phyloP scores from a whole-genome alignment of 2,888 invertebrate species.

The Ferdinandea cuprea region DNA sequence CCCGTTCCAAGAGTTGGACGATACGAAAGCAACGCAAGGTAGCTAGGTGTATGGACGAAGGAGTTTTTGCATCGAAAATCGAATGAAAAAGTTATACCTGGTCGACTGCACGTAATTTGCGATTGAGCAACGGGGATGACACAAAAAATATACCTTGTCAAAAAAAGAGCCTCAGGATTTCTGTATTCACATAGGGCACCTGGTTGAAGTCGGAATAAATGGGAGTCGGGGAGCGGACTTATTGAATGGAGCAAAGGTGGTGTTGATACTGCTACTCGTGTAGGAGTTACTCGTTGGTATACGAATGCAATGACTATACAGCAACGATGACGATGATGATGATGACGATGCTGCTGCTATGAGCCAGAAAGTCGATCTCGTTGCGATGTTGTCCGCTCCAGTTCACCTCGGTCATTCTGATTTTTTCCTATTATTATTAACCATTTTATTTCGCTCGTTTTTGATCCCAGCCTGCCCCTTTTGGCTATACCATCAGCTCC shows the following conservation, averaged over 20 bases:
- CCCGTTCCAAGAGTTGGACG: constrained; percentile 34
- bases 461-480: not conserved
- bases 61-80: constrained; percentile 72
- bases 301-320: constrained; percentile 2
- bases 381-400: constrained; percentile 68
- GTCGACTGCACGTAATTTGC: constrained; percentile 70
- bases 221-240: not conserved
- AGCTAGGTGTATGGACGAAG: constrained; percentile 31
- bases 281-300: not conserved
- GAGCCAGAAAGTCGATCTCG: constrained; percentile 69
- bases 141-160: constrained; percentile 48
- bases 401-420: constrained; percentile 65
- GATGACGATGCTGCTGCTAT: constrained; percentile 48
- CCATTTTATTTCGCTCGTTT: constrained; percentile 27
- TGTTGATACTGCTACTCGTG: not conserved
- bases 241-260: not conserved
- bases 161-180: constrained; percentile 20
- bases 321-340: constrained; percentile 1
- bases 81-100: constrained; percentile 74
- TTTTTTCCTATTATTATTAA: constrained; percentile 63
- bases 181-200: constrained; percentile 21
- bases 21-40: constrained; percentile 3
- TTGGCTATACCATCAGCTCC: constrained; percentile 17
- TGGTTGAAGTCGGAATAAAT: constrained; percentile 1
- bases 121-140: constrained; percentile 69